phyloP scores from a whole-genome alignment of 2,797 vertebrate species.

The Helostoma temminkii region DNA sequence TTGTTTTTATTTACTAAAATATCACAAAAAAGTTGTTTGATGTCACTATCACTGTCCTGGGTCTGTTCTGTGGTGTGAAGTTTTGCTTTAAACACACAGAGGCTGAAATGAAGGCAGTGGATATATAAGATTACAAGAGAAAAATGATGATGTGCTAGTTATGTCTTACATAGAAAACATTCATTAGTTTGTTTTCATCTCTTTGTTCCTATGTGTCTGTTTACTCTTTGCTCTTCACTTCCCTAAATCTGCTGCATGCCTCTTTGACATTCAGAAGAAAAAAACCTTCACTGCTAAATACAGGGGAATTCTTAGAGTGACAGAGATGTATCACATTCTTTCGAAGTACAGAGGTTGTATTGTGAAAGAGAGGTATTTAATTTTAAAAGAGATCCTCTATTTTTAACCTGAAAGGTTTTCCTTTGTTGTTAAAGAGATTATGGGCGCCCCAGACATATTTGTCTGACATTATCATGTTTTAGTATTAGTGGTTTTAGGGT shows the following conservation, averaged over 20 bases:
- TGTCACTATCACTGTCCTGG: too few relatives aligned
- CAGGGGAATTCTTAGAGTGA: conserved; percentile 36
- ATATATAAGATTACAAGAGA: conserved; percentile 19
- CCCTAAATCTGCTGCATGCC: conserved; percentile 39
- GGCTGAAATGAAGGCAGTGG: not conserved
- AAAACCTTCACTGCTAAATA: conserved; percentile 34
- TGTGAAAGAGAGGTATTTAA: conserved; percentile 52
- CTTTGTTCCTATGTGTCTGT: conserved; percentile 34
- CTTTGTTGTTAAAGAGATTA: conserved; percentile 63
- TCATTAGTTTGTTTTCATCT: conserved; percentile 13
- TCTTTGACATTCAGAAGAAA: conserved; percentile 42
- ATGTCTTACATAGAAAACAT: conserved; percentile 10
- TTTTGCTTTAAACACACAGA: conserved; percentile 3
- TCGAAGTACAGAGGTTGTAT: conserved; percentile 53
- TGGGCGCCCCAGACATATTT: conserved; percentile 27
- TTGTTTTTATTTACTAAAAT: not conserved
- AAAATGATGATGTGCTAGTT: conserved; percentile 19
- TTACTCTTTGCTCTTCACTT: conserved; percentile 45
- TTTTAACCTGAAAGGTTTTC: conserved; percentile 62
- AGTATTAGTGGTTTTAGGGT: conserved; percentile 48
- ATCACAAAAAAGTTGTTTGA: not conserved
- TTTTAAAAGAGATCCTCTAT: conserved; percentile 51
- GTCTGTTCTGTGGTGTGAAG: too few relatives aligned
- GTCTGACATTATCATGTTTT: conserved; percentile 24
- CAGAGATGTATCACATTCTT: conserved; percentile 46